These are phyloP conservation scores for Salpingus planirostris DNA, from an alignment of 2,888 invertebrate species.

Conservation along the genomic window DNA sequence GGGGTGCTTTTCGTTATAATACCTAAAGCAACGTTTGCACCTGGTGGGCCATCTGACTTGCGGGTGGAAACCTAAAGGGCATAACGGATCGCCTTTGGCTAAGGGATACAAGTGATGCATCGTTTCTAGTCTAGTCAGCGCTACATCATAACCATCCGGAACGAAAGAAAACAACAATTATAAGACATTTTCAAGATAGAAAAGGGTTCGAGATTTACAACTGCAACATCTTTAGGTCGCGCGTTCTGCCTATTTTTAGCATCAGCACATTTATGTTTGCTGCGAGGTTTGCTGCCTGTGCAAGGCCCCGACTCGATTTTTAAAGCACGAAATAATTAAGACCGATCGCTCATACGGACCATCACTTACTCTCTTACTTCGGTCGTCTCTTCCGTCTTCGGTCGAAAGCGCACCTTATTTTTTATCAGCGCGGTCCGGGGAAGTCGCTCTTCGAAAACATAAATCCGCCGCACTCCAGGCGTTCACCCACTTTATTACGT, in stretches of 20 bases:
- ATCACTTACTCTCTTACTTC: conserved; percentile 20
- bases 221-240: conserved; percentile 22
- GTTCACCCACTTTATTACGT: too few relatives aligned
- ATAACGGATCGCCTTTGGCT: conserved; percentile 80
- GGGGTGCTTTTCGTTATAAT: too few relatives aligned
- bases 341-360: conserved; percentile 1
- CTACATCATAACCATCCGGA: too few relatives aligned
- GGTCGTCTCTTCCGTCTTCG: too few relatives aligned
- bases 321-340: neutral
- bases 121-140: conserved; percentile 2
- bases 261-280: conserved; percentile 20
- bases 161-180: conserved; percentile 6
- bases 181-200: conserved; percentile 8
- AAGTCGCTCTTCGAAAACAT: too few relatives aligned
- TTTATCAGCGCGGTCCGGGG: too few relatives aligned
- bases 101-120: conserved; percentile 71
- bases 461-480: too few relatives aligned
- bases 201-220: conserved; percentile 17
- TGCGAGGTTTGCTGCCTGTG: too few relatives aligned
- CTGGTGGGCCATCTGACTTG: conserved; percentile 90
- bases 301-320: conserved; percentile 16
- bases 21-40: conserved; percentile 86
- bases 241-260: conserved; percentile 27
- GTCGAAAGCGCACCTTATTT: too few relatives aligned
- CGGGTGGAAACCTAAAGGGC: conserved; percentile 88